Percentiles rank a stretch among this genome's conserved stretches.
Evolutionary conservation across 1,140 invertebrate species (phyloP).

Genomic region (Acarapis woodi): DNA sequence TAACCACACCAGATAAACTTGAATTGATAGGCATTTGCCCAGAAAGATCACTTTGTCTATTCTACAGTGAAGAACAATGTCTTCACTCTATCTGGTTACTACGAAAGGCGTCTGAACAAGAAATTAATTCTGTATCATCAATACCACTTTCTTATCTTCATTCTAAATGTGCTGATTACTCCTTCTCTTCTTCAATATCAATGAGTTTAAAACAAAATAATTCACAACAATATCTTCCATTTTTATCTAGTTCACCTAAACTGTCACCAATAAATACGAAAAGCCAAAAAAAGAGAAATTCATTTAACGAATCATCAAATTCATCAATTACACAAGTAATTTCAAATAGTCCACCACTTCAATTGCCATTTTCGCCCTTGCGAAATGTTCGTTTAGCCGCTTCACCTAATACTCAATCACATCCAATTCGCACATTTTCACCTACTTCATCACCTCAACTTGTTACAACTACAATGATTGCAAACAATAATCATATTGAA

Average conservation of each 20-base stretch:
- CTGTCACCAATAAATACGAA: too few relatives aligned
- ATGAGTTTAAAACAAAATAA: background rate
- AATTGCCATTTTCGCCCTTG: slow-evolving; percentile 2
- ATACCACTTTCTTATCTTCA: slow-evolving; percentile 4
- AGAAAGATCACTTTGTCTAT: slow-evolving; percentile 32
- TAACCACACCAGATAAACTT: slow-evolving; percentile 29
- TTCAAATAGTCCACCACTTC: background rate
- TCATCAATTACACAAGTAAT: too few relatives aligned
- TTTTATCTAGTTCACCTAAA: too few relatives aligned
- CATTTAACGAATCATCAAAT: too few relatives aligned
- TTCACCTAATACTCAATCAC: slow-evolving; percentile 1
- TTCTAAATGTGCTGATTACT: background rate
- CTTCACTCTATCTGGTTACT: slow-evolving; percentile 53
- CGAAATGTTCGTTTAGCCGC: slow-evolving; percentile 4
- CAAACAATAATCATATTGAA: background rate
- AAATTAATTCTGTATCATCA: slow-evolving; percentile 21
- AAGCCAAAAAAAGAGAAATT: too few relatives aligned
- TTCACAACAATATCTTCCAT: too few relatives aligned
- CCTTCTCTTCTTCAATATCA: background rate
- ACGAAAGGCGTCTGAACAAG: slow-evolving; percentile 37
- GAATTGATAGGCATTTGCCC: slow-evolving; percentile 30
- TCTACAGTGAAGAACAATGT: slow-evolving; percentile 40
- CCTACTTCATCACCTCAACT: slow-evolving; percentile 16
- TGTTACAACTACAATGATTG: background rate
- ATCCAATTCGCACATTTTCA: slow-evolving; percentile 14